Evolutionary conservation across 2,797 vertebrate genomes (phyloP), one percentile per base, ranked within the genome.

Genomic region (Prionace glauca): DNA sequence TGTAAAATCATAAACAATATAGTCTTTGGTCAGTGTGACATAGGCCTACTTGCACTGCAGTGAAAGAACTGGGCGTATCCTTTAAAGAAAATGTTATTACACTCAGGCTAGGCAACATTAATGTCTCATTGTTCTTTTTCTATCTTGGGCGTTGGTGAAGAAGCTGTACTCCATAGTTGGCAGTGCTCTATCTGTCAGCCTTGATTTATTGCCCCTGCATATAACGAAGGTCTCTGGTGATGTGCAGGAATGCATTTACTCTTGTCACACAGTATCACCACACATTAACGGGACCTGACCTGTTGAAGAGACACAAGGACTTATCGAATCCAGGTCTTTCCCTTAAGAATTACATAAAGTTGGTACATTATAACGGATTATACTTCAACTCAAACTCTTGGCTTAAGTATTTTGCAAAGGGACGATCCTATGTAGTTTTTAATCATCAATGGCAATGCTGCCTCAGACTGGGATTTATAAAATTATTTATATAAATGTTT

Each of bases 201-300:
- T 56, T 16, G 71, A 95, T 95, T 95, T 95, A 95, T 71, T 77
- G 71, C 71, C 71, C 32, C 41, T 60, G 93, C 12, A 14, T n/a
- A 77, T 16, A 56, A 67, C 24, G 74, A 16, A 32, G 93, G 14
- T 32, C 93, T 74, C 69, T 94, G 24, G 93, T 74, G 93, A 94
- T 74, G 41, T 56, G 93, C 41, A 95, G 71, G 93, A 95, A 95
- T 95, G 93, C 29, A 29, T 95, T 95, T 95, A 77, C 71, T 95
- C 56, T 95, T 60, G 24, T 74, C 93, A 94, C 71, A 94, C 69
- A 29, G 45, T 56, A 71, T 95, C 45, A 77, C 71, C 69, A 56
- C 56, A 74, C 71, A 50, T 95, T 95, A 50, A 18, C 45, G n/a
- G 45, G n/a, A 95, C 29, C 45, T 77, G 69, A 71, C n/a, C n/a